Percentiles rank a stretch among this genome's conserved stretches.
Evolutionary conservation across 2,888 invertebrate species (phyloP).

Genomic region (Dasysyrphus albostriatus): DNA sequence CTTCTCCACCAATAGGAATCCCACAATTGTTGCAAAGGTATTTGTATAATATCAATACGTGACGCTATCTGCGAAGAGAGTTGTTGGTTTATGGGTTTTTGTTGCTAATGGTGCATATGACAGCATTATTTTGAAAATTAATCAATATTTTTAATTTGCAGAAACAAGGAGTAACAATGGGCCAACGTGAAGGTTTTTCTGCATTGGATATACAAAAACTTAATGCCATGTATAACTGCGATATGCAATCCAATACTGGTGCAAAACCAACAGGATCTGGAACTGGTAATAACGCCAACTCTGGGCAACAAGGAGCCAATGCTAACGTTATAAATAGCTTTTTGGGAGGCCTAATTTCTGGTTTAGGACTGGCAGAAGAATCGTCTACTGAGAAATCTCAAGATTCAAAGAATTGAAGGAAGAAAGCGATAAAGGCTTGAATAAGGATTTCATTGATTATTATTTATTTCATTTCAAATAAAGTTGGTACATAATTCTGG

Average conservation of each 20-base stretch:
- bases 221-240: constrained; percentile 90
- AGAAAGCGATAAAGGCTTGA: neutral
- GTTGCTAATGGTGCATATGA: neutral
- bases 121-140: neutral
- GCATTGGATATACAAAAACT: constrained; percentile 89
- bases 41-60: neutral
- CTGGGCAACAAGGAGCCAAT: constrained; percentile 57
- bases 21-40: constrained; percentile 90
- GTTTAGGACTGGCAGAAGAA: constrained; percentile 80
- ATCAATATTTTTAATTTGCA: constrained; percentile 53
- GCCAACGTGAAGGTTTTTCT: constrained; percentile 91
- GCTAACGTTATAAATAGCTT: constrained; percentile 80
- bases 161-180: constrained; percentile 84
- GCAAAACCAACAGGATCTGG: constrained; percentile 4
- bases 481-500: neutral
- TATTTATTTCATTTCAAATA: constrained; percentile 62
- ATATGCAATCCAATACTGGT: constrained; percentile 21
- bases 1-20: constrained; percentile 89
- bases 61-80: neutral
- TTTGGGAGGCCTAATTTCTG: constrained; percentile 80
- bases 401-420: neutral
- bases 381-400: constrained; percentile 30
- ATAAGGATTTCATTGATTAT: constrained; percentile 17
- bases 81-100: neutral
- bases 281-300: constrained; percentile 5